phyloP scores from a whole-genome alignment of 2,113 vertebrate genomes.

The Phalacrocorax carbo region DNA sequence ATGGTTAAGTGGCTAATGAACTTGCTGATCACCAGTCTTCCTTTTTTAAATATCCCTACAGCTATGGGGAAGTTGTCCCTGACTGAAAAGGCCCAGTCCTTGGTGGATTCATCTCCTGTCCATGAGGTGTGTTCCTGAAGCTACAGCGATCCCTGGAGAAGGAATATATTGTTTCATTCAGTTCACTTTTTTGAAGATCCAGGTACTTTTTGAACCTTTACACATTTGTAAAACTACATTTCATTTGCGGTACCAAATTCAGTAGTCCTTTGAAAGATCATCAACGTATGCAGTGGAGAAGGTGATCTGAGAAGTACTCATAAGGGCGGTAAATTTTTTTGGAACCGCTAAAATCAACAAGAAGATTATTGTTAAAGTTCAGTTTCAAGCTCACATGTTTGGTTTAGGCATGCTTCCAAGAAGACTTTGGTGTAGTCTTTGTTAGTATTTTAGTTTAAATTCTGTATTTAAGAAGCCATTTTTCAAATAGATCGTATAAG shows the following conservation, averaged over 20 bases:
- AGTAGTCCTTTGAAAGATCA: background rate
- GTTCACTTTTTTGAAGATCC: background rate
- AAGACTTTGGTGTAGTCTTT: background rate
- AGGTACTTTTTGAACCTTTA: background rate
- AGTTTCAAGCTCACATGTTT: background rate
- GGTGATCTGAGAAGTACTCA: background rate
- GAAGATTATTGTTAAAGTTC: background rate
- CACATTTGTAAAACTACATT: background rate
- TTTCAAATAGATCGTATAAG: background rate
- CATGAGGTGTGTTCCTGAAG: background rate
- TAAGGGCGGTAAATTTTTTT: background rate
- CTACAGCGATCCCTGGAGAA: background rate
- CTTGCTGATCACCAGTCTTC: background rate
- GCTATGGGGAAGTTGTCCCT: background rate
- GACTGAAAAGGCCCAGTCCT: background rate
- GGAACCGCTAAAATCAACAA: background rate
- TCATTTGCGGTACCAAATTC: background rate
- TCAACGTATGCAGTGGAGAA: background rate
- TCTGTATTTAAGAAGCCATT: background rate
- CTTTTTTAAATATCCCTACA: background rate
- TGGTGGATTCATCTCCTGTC: background rate
- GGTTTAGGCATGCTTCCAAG: background rate
- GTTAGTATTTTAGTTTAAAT: background rate
- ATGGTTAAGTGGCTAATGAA: background rate
- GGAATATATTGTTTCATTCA: background rate